Base-by-base conservation (phyloP, 2,113 vertebrate genomes). In the Candoia aspera region DNA sequence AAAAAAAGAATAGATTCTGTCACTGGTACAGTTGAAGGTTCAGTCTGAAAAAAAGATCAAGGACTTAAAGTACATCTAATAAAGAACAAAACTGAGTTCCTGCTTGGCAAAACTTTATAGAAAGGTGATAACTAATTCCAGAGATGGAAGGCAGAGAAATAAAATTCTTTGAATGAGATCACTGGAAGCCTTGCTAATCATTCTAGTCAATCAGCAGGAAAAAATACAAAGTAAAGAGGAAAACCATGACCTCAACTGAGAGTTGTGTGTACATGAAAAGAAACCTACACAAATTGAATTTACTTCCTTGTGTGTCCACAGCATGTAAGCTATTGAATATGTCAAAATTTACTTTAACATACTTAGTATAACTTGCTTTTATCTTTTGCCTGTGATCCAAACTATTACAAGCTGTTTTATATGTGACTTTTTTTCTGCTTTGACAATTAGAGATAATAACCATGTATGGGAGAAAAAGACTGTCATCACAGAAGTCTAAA, bases 321-420 rank as follows among this genome's bases (percentile, higher is more conserved):
- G 54, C 55, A 83, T 83, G 8, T 49, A 79, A 83, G 26, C 58
- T 87, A 88, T 88, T 88, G 86, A 53, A 59, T 49, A 87, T 57
- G 53, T 73, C 15, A 58, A 79, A 33, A 57, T 83, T 88, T 19
- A 83, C 19, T 79, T 92, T 92, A 83, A 79, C 33, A 79, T 87
- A 87, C 49, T n/a, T 49, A 46, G 53, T 59, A 37, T 84, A 90
- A 91, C 83, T 62, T 58, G 33, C 4, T 83, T 91, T 91, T 91
- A 79, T 73, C 37, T 55, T 91, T 88, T 88, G 19, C n/a, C 6
- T 59, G 26, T 59, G 10, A 49, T 53, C 21, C 54, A 59, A 88
- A 79, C 19, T 59, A 11, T 88, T 33, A 49, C 59, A 58, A 19
- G 54, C 53, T 91, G 24, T 91, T 87, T 91, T 37, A 57, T n/a